Evolutionary conservation across 2,888 invertebrate genomes (phyloP).

Genomic region (Seira sanloemensis): DNA sequence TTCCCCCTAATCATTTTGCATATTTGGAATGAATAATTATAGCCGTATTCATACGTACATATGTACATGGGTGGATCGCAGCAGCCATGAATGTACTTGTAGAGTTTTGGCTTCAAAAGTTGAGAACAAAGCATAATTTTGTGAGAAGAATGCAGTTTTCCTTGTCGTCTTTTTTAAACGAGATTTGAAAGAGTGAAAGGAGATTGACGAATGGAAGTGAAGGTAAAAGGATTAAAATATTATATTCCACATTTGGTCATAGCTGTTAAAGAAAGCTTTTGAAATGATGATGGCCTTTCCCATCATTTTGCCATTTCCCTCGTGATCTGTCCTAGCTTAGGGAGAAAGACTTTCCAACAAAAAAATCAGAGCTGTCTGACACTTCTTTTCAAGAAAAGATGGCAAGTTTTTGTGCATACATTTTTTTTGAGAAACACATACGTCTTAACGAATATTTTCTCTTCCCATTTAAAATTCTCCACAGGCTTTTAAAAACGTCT

Average conservation of each 20-base stretch:
- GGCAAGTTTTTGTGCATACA: not conserved
- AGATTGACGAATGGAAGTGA: not conserved
- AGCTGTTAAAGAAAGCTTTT: not conserved
- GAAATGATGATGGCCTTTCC: slow-evolving; percentile 41
- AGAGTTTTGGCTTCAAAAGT: too few relatives aligned
- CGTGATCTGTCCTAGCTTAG: slow-evolving; percentile 36
- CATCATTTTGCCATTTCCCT: slow-evolving; percentile 25
- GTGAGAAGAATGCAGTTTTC: too few relatives aligned
- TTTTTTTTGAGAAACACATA: not conserved
- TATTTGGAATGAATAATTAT: too few relatives aligned
- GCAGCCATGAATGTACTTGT: too few relatives aligned
- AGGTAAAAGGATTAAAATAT: slow-evolving; percentile 59
- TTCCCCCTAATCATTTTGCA: too few relatives aligned
- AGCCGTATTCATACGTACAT: too few relatives aligned
- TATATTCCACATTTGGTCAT: slow-evolving; percentile 44
- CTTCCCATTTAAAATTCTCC: not conserved
- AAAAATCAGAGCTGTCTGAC: slow-evolving; percentile 22
- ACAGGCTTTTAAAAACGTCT: not conserved
- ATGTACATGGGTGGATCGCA: too few relatives aligned
- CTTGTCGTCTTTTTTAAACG: not conserved
- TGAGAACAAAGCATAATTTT: too few relatives aligned
- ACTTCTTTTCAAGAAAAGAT: slow-evolving; percentile 8
- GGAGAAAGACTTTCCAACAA: slow-evolving; percentile 46
- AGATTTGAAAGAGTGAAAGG: slow-evolving; percentile 44
- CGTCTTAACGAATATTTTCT: not conserved